phyloP scores from a whole-genome alignment of 2,888 invertebrate species.

The Philopedon plagiatum region DNA sequence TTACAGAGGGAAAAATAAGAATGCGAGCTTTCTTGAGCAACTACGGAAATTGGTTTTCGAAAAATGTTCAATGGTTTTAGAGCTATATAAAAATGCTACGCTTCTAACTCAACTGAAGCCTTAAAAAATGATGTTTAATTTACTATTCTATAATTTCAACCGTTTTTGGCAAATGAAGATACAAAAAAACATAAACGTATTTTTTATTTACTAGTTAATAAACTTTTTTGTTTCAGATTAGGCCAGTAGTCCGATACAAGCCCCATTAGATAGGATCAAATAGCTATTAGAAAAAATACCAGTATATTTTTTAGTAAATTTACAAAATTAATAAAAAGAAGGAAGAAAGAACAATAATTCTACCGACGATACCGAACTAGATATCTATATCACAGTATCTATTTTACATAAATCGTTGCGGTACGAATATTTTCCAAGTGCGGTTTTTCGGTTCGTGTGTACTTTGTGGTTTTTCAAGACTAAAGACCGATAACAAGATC shows the following conservation, averaged over 20 bases:
- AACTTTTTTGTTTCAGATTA: conserved; percentile 45
- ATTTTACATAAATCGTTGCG: conserved; percentile 15
- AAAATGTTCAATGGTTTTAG: too few species aligned
- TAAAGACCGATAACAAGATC: conserved; percentile 8
- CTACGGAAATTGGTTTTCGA: too few species aligned
- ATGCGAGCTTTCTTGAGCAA: too few species aligned
- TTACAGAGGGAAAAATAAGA: too few species aligned
- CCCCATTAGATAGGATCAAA: conserved; percentile 30
- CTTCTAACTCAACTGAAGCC: too few species aligned
- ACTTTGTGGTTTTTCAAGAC: conserved; percentile 2
- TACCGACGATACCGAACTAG: not conserved
- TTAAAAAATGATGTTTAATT: too few species aligned
- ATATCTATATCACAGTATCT: not conserved
- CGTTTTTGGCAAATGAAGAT: too few species aligned
- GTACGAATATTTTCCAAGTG: conserved; percentile 12
- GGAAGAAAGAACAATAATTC: not conserved
- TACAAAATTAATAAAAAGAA: conserved; percentile 4
- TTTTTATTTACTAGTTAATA: too few species aligned
- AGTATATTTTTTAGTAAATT: not conserved
- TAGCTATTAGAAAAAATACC: not conserved
- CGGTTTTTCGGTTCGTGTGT: conserved; percentile 17
- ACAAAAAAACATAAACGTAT: too few species aligned
- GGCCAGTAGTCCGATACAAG: conserved; percentile 41
- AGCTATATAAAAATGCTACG: too few species aligned
- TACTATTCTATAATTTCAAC: too few species aligned